Base-by-base conservation (phyloP, 2,113 vertebrate species). In the Dicaeum eximium region DNA sequence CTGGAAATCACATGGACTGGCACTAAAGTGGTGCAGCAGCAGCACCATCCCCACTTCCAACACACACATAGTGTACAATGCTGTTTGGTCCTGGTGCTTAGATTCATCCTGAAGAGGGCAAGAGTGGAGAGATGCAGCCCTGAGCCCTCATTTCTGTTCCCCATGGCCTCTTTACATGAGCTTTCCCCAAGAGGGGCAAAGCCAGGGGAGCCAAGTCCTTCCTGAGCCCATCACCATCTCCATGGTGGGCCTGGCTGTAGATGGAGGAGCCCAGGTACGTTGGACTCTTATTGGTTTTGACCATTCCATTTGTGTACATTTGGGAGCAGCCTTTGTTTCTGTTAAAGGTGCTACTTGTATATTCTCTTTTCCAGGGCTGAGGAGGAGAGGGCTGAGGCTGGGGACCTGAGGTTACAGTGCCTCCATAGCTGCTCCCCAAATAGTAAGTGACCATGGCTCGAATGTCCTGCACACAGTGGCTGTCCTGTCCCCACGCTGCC, bases 361-460 rank as follows among this genome's bases (percentile, higher is more conserved):
- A 87, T 94, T 96, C 88, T 93, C 92, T 95, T 94, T 97, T 97
- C 92, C 97, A 98, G 98, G 97, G 77, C 97, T 70, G 98, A 98
- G 97, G 96, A 97, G 74, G 97, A 98, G 61, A 92, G 89, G 78
- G 95, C 79, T 21, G 97, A 98, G 96, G 97, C 97, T 82, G 98
- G 97, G 91, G 98, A 97, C 95, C 91, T 98, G 30, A 98, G 83
- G 93, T 75, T 98, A 70, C 98, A 97, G 62, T 98, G 98, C 96
- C 98, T 96, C 94, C 97, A 96, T 42, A 97, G 97, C 96, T 96
- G 97, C 96, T 97, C 97, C 97, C 93, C 97, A 47, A 92, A 97
- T 93, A 97, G 98, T 98, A 97, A 98, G 98, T 98, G 96, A 94
- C 88, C 70, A 60, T 74, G 94, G 88, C 95, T 96, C 13, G 8